phyloP scores from a whole-genome alignment of 2,888 invertebrate species.

The Ormia ochracea region DNA sequence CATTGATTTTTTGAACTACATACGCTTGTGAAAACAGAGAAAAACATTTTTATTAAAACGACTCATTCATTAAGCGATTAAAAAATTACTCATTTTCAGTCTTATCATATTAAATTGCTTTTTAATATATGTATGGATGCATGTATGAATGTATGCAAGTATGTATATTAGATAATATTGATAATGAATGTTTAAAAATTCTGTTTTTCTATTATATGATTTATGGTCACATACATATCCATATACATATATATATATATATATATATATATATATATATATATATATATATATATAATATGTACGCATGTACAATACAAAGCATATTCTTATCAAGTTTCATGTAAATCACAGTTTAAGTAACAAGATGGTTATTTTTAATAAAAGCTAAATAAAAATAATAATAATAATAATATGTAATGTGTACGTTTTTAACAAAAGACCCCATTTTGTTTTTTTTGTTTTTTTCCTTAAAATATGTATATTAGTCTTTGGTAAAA shows the following conservation, averaged over 20 bases:
- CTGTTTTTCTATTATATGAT: conserved; percentile 4
- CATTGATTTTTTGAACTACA: neutral
- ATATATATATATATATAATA: too few species aligned
- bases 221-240: too few species aligned
- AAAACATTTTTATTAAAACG: neutral
- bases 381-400: conserved; percentile 53
- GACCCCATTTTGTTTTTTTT: conserved; percentile 40
- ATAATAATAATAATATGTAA: conserved; percentile 15
- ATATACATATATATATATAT: too few species aligned
- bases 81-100: neutral
- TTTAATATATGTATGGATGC: neutral
- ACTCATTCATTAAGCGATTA: neutral
- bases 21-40: neutral
- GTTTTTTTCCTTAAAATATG: neutral
- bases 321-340: conserved; percentile 20
- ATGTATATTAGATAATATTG: neutral
- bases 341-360: conserved; percentile 35
- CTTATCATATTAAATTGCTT: neutral
- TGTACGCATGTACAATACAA: too few species aligned
- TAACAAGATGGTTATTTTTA: conserved; percentile 43
- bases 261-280: too few species aligned
- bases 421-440: conserved; percentile 32
- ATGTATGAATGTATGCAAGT: neutral
- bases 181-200: conserved; percentile 8
- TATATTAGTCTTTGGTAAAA: conserved; percentile 49